phyloP scores from a whole-genome alignment of 2,797 vertebrate species.

The Protosalanx chinensis region DNA sequence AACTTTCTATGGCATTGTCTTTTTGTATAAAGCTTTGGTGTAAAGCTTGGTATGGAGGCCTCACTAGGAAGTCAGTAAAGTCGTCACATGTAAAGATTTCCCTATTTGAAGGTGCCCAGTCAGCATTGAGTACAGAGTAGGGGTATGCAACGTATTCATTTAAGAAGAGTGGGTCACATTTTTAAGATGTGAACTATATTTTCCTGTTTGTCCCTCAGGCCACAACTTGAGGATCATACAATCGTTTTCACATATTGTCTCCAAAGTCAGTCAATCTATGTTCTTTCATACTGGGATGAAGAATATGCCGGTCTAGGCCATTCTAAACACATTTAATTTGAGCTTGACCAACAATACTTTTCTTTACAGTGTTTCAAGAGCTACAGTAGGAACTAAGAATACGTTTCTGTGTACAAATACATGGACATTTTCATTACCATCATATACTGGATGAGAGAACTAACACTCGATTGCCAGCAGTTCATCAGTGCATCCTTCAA shows the following conservation, averaged over 20 bases:
- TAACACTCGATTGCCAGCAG: slow-evolving; percentile 73
- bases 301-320: too few relatives aligned
- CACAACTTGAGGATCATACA: not conserved
- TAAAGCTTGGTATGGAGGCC: slow-evolving; percentile 47
- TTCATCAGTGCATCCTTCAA: slow-evolving; percentile 77
- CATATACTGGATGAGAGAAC: slow-evolving; percentile 64
- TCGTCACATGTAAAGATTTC: slow-evolving; percentile 36
- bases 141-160: slow-evolving; percentile 24
- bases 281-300: not conserved
- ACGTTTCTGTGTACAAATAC: slow-evolving; percentile 41
- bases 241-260: not conserved
- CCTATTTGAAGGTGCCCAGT: slow-evolving; percentile 28
- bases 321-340: not conserved
- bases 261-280: not conserved
- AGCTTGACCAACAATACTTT: not conserved
- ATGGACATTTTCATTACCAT: slow-evolving; percentile 56
- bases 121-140: slow-evolving; percentile 35
- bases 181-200: slow-evolving; percentile 6
- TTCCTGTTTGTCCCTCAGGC: not conserved
- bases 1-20: slow-evolving; percentile 49
- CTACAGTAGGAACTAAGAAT: slow-evolving; percentile 13
- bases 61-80: not conserved
- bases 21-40: slow-evolving; percentile 33
- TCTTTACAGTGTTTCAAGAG: not conserved
- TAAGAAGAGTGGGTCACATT: slow-evolving; percentile 15